Evolutionary conservation across 2,888 invertebrate species (phyloP).

Genomic region (Ptychoptera albimana): DNA sequence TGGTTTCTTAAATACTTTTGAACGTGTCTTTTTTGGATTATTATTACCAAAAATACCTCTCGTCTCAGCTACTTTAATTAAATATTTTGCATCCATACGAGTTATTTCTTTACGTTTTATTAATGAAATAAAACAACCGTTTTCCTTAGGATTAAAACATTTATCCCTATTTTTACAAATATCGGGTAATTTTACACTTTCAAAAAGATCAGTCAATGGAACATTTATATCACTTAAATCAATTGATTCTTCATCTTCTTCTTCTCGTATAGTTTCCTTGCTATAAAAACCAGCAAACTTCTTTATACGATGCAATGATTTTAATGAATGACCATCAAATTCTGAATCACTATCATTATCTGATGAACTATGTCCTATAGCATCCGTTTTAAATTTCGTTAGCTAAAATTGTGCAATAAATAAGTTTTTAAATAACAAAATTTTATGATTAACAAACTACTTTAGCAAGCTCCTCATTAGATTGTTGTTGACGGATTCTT

Average conservation of each 20-base stretch:
- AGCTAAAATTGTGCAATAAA: no score
- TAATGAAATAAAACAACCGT: conserved; percentile 42
- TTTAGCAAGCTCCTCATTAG: no score
- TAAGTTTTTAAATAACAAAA: no score
- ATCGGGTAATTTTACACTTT: conserved; percentile 41
- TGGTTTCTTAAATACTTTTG: conserved; percentile 21
- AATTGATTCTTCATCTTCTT: background rate
- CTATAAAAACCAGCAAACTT: no score
- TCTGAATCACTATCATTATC: no score
- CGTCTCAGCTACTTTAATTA: conserved; percentile 69
- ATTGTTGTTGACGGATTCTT: background rate
- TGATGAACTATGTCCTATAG: no score
- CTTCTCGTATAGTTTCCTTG: background rate
- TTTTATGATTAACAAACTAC: no score
- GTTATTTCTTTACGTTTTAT: conserved; percentile 48
- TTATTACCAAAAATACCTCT: conserved; percentile 55
- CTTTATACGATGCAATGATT: no score
- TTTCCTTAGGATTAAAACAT: conserved; percentile 29
- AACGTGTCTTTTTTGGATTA: conserved; percentile 28
- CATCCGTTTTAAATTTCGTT: no score
- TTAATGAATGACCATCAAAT: no score
- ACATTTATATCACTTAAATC: conserved; percentile 7
- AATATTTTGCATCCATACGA: conserved; percentile 62
- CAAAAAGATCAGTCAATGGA: conserved; percentile 37
- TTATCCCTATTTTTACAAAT: conserved; percentile 36